A percentile compares a stretch with the other conserved stretches of the same genome.
phyloP scores from a whole-genome alignment of 2,113 vertebrate genomes.

The Dascyllus trimaculatus region DNA sequence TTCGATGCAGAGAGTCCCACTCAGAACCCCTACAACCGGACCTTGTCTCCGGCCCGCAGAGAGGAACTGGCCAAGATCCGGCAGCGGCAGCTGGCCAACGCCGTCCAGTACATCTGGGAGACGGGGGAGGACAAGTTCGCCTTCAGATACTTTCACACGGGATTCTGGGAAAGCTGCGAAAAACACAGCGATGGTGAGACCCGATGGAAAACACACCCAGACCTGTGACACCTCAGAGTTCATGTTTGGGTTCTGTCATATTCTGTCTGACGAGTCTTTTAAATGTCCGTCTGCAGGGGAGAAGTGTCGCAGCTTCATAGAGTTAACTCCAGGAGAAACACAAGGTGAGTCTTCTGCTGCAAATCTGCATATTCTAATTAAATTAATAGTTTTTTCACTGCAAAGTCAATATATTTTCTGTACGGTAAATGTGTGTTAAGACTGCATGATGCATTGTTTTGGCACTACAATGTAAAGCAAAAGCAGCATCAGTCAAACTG shows the following conservation, averaged over 20 bases:
- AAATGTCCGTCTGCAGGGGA: constrained; percentile 78
- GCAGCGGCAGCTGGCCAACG: constrained; percentile 83
- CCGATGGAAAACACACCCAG: background rate
- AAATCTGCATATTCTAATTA: background rate
- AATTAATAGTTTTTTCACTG: background rate
- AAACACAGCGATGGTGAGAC: constrained; percentile 85
- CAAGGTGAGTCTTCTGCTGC: constrained; percentile 72
- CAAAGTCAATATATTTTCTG: too few species aligned
- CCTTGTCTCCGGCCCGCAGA: constrained; percentile 76
- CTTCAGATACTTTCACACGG: constrained; percentile 89
- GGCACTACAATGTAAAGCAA: too few species aligned
- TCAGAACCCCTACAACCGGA: constrained; percentile 81
- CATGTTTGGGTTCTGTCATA: background rate
- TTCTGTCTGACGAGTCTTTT: too few species aligned
- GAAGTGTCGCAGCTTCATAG: constrained; percentile 88
- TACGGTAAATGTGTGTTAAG: too few species aligned
- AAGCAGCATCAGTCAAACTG: too few species aligned
- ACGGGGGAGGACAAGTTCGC: constrained; percentile 89
- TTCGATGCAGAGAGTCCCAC: constrained; percentile 78
- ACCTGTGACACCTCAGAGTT: background rate
- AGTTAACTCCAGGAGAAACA: constrained; percentile 86
- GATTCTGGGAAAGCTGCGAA: constrained; percentile 90
- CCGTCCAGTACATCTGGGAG: constrained; percentile 91
- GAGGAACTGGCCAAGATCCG: constrained; percentile 81
- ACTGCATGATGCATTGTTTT: too few species aligned